Evolutionary conservation across 2,113 vertebrate genomes (phyloP), one percentile per base, ranked within the genome.

Genomic region (Glaucomys volans): DNA sequence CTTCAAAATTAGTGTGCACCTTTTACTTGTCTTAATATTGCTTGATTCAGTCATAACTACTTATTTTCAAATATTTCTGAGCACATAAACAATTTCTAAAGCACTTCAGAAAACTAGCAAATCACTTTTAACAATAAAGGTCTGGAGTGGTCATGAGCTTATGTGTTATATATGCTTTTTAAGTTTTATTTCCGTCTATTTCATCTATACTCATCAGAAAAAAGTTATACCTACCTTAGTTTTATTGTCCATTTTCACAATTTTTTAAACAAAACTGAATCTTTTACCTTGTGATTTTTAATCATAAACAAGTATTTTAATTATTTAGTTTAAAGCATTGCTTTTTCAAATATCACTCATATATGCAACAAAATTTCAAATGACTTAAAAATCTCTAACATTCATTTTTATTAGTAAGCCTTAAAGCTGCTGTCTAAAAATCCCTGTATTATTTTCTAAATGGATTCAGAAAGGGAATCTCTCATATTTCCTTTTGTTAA

Each of bases 191-290:
- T 87, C 24, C 8, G 84, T 18, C 35, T 32, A 62, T 66, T 91
- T 96, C 35, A 72, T 91, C 77, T 76, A 64, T 72, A 12, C 3
- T 94, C 42, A 81, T n/a, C 6, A 75, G 26, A 90, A 96, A 94
- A 83, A 47, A 82, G 13, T 26, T 26, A 40, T 64, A 6, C 18
- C 32, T 64, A 6, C 18, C 32, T 82, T 77, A 47, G 1, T 71
- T 52, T 75, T 96, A 59, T 28, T 83, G 35, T 96, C 11, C 77
- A 40, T 86, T 94, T 79, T 64, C 54, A 96, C 14, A 77, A 76
- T 40, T 74, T 80, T 80, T 91, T 47, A 47, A 37, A 71, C 71
- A 26, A 54, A 83, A n/a, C 1, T 44, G 17, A 89, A 76, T 62
- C 8, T 66, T 13, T 18, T 92, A 62, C 0, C n/a, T 47, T 97